Conservation (phyloP, 2,797 vertebrate genomes). For the Acanthurus lineatus region DNA sequence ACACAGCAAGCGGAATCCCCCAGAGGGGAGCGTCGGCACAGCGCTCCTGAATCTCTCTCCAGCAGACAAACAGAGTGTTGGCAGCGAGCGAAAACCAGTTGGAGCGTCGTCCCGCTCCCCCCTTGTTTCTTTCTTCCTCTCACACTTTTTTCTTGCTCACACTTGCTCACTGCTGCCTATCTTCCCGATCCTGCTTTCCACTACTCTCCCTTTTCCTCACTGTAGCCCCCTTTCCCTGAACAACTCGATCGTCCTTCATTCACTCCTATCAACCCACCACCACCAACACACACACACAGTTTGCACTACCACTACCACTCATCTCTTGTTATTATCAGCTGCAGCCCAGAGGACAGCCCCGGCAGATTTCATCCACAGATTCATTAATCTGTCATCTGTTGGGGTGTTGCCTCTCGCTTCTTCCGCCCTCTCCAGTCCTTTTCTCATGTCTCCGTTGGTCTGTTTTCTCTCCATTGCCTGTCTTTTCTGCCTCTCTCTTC, state of each 20-base stretch:
- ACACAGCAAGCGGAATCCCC: slow-evolving; percentile 74
- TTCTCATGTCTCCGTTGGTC: slow-evolving; percentile 63
- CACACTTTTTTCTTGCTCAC: slow-evolving; percentile 53
- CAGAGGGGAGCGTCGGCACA: slow-evolving; percentile 75
- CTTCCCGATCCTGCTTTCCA: slow-evolving; percentile 31
- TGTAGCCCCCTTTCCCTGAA: slow-evolving; percentile 16
- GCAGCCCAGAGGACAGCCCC: slow-evolving; percentile 73
- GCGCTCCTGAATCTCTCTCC: slow-evolving; percentile 78
- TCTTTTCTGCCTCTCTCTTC: slow-evolving; percentile 44
- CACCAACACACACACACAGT: neutral
- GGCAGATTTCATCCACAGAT: slow-evolving; percentile 79
- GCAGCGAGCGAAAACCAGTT: slow-evolving; percentile 76
- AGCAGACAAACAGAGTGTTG: slow-evolving; percentile 78
- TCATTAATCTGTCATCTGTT: slow-evolving; percentile 82
- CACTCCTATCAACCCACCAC: slow-evolving; percentile 10
- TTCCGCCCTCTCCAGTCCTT: slow-evolving; percentile 50
- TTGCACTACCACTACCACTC: slow-evolving; percentile 51
- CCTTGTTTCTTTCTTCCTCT: slow-evolving; percentile 19
- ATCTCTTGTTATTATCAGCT: slow-evolving; percentile 80
- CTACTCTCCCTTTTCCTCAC: slow-evolving; percentile 14
- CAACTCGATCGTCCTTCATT: slow-evolving; percentile 24
- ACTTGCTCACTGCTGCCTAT: slow-evolving; percentile 57
- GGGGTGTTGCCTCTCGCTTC: slow-evolving; percentile 72
- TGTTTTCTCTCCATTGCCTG: slow-evolving; percentile 51
- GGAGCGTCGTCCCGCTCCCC: slow-evolving; percentile 45